Conservation (phyloP, 2,888 invertebrate species). For the Troides oblongomaculatus region DNA sequence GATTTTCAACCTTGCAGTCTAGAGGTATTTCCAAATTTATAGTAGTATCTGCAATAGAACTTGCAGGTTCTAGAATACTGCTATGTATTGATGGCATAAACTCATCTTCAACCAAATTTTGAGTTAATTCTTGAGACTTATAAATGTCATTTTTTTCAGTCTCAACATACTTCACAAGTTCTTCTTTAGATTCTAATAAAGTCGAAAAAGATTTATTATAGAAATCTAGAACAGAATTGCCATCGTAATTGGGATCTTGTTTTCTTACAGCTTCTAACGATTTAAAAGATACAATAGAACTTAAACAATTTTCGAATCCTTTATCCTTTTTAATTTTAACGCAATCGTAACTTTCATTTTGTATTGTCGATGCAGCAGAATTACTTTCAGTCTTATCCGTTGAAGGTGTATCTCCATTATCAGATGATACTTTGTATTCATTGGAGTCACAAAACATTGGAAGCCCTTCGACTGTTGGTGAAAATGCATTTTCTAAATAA, state of each 20-base stretch:
- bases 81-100: slow-evolving; percentile 82
- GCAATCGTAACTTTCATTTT: slow-evolving; percentile 69
- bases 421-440: slow-evolving; percentile 70
- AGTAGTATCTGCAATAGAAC: slow-evolving; percentile 76
- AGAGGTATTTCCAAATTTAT: slow-evolving; percentile 78
- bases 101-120: slow-evolving; percentile 78
- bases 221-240: slow-evolving; percentile 32
- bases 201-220: slow-evolving; percentile 33
- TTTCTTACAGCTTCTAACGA: slow-evolving; percentile 47
- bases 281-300: slow-evolving; percentile 56
- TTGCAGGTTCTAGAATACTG: slow-evolving; percentile 79
- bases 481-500: slow-evolving; percentile 82
- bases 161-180: slow-evolving; percentile 14
- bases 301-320: slow-evolving; percentile 44
- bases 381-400: slow-evolving; percentile 79
- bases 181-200: slow-evolving; percentile 20
- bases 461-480: slow-evolving; percentile 83
- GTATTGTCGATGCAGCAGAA: slow-evolving; percentile 75
- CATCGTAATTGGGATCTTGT: slow-evolving; percentile 42
- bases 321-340: slow-evolving; percentile 41
- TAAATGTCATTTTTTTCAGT: slow-evolving; percentile 34
- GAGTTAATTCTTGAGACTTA: slow-evolving; percentile 49
- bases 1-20: slow-evolving; percentile 71
- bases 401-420: slow-evolving; percentile 77
- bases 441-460: slow-evolving; percentile 70